Percentiles rank a stretch among this genome's conserved stretches.
Evolutionary conservation across 2,113 vertebrate species (phyloP).

Genomic region (Chrysochloris asiatica): DNA sequence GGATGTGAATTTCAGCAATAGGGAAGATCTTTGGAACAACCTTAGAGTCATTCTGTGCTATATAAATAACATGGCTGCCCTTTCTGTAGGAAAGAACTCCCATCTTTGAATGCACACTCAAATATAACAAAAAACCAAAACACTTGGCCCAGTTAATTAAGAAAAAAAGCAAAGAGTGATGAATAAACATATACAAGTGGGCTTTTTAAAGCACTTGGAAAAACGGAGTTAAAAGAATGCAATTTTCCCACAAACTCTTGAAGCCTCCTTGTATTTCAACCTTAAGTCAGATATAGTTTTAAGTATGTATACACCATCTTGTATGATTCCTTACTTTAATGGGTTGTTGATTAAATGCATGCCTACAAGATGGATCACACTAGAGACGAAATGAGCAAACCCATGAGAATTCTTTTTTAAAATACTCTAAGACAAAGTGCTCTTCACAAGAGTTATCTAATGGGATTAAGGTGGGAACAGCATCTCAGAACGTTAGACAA

Average conservation of each 20-base stretch:
- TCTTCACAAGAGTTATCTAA: no score
- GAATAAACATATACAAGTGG: neutral
- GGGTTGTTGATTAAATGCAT: rapidly evolving
- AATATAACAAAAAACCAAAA: no score
- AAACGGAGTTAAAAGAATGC: no score
- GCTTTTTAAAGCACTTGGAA: no score
- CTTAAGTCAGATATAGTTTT: neutral
- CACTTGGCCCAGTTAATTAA: neutral
- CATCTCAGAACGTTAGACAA: no score
- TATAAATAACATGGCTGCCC: neutral
- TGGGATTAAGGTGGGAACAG: no score
- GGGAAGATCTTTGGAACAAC: no score
- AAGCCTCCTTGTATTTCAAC: no score
- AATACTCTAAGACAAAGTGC: neutral
- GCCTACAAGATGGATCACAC: neutral
- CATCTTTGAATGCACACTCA: neutral
- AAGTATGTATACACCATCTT: neutral
- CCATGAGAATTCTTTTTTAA: neutral
- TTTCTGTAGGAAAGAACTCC: neutral
- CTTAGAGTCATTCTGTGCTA: neutral
- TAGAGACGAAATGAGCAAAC: neutral
- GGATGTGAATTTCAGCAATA: no score
- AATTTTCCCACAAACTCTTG: no score
- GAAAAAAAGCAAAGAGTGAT: neutral
- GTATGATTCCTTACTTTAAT: neutral